These are phyloP conservation scores for Drosophila leonis DNA, from an alignment of 2,888 invertebrate genomes.

Conservation along the genomic window DNA sequence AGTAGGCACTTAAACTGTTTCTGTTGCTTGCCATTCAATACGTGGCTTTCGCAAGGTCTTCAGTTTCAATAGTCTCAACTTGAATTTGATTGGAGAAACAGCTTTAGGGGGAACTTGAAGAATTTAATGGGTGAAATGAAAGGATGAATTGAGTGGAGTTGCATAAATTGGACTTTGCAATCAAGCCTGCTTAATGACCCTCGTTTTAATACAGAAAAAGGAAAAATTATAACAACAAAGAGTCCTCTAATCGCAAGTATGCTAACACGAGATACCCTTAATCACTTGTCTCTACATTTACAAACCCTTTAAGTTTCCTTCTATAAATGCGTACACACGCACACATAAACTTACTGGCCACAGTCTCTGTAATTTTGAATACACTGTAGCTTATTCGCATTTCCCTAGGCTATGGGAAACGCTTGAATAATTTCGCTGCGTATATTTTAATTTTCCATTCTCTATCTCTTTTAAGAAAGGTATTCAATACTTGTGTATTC, in stretches of 20 bases:
- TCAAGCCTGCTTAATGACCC: slow-evolving; percentile 37
- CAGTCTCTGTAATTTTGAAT: not conserved
- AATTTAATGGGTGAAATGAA: slow-evolving; percentile 4
- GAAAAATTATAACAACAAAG: slow-evolving; percentile 4
- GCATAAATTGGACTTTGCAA: slow-evolving; percentile 1
- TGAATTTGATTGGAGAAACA: not conserved
- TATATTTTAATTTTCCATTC: too few relatives aligned
- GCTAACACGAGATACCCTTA: slow-evolving; percentile 1
- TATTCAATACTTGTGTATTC: too few relatives aligned
- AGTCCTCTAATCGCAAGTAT: not conserved
- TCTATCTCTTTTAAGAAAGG: too few relatives aligned
- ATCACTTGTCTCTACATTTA: not conserved
- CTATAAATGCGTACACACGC: not conserved
- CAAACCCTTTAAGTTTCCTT: not conserved
- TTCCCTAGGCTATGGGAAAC: not conserved
- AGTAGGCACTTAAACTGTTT: slow-evolving; percentile 6
- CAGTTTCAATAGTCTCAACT: too few relatives aligned
- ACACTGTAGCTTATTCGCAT: not conserved
- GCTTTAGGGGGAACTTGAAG: not conserved
- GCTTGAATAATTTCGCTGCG: too few relatives aligned
- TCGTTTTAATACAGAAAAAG: slow-evolving; percentile 30
- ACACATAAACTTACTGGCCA: not conserved
- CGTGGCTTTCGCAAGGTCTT: not conserved
- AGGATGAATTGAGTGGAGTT: not conserved
- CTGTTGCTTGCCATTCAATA: not conserved